Evolutionary conservation across 53 echinoderm and acorn worm species (phyloP), one percentile per base, ranked within the genome.

Genomic region (Luidia sarsii): DNA sequence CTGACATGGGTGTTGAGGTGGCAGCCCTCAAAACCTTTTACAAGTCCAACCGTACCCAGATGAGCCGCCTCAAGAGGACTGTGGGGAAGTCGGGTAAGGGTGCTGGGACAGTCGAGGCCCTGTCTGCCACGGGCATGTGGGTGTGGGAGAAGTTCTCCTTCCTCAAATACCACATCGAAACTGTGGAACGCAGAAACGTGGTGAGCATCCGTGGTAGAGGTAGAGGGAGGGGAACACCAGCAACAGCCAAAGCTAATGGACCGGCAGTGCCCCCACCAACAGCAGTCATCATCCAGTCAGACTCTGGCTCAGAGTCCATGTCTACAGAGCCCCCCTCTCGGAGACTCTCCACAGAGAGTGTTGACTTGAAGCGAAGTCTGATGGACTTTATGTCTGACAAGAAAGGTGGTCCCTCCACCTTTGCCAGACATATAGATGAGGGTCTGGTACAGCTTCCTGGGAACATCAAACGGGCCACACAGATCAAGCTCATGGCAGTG

Each of bases 61-160:
- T 83, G 41, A 52, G 82, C 54, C 67, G 82, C 65, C 68, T 66
- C 34, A 82, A 82, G 68, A 82, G 64, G 33, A 28, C 50, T 30
- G 82, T 49, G 48, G 46, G 32, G 49, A 83, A 69, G 83, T 67
- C 67, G 49, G 83, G 83, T 36, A 57, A 67, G 34, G 70, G 83
- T 51, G 83, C 54, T 52, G 83, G 70, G 67, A 67, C 33, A 67
- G 67, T 70, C 68, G 31, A 45, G 65, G 68, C 67, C 56, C 25
- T 68, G 67, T 39, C 65, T 34, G 64, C 48, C 67, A 52, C 67
- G 28, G 67, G 54, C 65, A 66, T 36, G 82, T 67, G 57, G 68
- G 67, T 82, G 54, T 82, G 67, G 54, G 82, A 82, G 50, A 79
- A 79, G 64, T 79, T 79, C 64, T 79, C 80, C 7, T 82, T 82